Conservation (phyloP, 2,113 vertebrate species). For the Microcebus tavaratra region DNA sequence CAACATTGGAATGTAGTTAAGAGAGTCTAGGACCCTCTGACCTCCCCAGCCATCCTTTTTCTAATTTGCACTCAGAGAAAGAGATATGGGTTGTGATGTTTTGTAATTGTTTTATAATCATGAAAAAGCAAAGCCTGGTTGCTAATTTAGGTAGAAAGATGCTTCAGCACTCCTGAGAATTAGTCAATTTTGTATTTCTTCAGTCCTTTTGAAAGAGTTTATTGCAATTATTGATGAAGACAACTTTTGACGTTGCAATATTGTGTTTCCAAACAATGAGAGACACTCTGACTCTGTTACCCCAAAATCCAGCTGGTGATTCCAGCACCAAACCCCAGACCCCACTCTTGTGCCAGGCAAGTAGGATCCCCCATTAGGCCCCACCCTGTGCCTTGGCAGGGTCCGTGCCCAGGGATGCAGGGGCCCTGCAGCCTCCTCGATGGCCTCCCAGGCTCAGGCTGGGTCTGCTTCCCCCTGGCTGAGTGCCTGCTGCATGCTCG, state of each 20-base stretch:
- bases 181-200: conserved; percentile 70
- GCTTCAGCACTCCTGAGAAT: not conserved
- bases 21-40: not conserved
- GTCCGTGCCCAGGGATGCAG: not conserved
- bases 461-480: not conserved
- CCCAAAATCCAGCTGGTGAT: not conserved
- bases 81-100: not conserved
- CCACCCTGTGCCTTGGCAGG: too few species aligned
- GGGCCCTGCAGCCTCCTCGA: not conserved
- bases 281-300: conserved; percentile 1
- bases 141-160: not conserved
- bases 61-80: not conserved
- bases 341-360: too few species aligned
- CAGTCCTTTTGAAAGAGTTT: conserved; percentile 69
- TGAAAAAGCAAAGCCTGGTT: not conserved
- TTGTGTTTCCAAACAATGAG: conserved; percentile 65
- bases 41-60: not conserved
- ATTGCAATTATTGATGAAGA: conserved; percentile 63
- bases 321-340: not conserved
- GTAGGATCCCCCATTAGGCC: not conserved
- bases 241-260: conserved; percentile 32
- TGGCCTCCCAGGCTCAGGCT: not conserved
- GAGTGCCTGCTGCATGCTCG: not conserved
- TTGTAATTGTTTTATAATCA: conserved; percentile 17
- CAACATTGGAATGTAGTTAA: not conserved